Evolutionary conservation across 1,140 invertebrate species (phyloP), one percentile per base, ranked within the genome.

Genomic region (Drosophila punjabiensis): DNA sequence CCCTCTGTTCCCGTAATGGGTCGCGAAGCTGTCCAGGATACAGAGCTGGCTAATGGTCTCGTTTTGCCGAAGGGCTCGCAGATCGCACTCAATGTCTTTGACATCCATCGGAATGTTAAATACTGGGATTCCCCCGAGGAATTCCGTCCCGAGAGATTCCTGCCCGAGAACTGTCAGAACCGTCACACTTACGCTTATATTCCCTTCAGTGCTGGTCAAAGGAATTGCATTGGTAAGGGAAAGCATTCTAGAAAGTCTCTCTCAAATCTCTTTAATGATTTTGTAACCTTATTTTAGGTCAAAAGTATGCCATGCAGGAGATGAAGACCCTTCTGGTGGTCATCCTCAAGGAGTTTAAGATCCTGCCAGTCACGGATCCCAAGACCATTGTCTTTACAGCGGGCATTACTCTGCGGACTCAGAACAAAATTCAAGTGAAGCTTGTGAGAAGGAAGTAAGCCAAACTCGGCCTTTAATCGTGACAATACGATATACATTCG

Each of bases 81-180:
- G 16, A 93, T 94, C 0, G 68, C 92, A 0, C 74, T 95, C 7
- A 71, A 92, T 28, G 82, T 93, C 2, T 94, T 94, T 52, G 93
- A 93, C 52, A 81, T 96, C 20, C 96, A 97, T 81, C 93, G 95
- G 45, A 94, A 95, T 87, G 82, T 93, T 6, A 93, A 93, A 1
- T 60, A 94, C 60, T 98, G 95, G 93, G 94, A 96, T 20, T 94
- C 97, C 69, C 97, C 97, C 0, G 92, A 96, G 7, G 93, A 93
- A 28, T 98, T 97, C 81, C 94, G 95, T 81, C 97, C 97, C 0
- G 96, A 97, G 41, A 93, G 97, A 83, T 98, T 98, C 93, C 77
- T 64, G 74, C 59, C 94, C 95, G 92, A 98, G 96, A 94, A 91
- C 94, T 53, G 81, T n/a, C 18, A 81, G 81, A 80, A 92, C 73